Conservation (phyloP, 2,888 invertebrate genomes). For the Tetragnatha montana region DNA sequence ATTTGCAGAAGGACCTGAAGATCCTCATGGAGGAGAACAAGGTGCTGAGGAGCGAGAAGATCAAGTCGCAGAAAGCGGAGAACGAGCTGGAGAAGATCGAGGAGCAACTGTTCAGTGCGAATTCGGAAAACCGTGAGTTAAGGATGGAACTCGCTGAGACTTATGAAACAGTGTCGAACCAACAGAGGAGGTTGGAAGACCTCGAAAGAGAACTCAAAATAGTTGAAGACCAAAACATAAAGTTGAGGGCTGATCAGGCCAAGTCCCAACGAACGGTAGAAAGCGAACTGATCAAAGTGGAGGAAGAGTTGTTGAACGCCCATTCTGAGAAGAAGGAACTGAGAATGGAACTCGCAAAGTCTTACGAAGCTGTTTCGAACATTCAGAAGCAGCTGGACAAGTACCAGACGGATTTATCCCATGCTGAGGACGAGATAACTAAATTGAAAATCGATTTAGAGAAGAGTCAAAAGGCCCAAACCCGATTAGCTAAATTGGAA, state of each 20-base stretch:
- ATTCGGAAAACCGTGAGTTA: slow-evolving; percentile 67
- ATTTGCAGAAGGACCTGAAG: slow-evolving; percentile 66
- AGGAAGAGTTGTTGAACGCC: slow-evolving; percentile 65
- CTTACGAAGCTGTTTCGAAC: slow-evolving; percentile 62
- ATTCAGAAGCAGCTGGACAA: slow-evolving; percentile 67
- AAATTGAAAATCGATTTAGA: slow-evolving; percentile 63
- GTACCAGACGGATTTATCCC: slow-evolving; percentile 55
- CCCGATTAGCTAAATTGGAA: slow-evolving; percentile 51
- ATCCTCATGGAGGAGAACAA: slow-evolving; percentile 71
- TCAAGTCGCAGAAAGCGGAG: slow-evolving; percentile 66
- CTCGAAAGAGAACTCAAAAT: slow-evolving; percentile 62
- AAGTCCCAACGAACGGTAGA: slow-evolving; percentile 69
- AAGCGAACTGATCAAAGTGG: slow-evolving; percentile 68
- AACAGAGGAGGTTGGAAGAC: slow-evolving; percentile 67
- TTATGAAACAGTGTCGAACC: slow-evolving; percentile 69
- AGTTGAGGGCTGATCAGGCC: slow-evolving; percentile 63
- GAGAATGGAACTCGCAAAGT: slow-evolving; percentile 66
- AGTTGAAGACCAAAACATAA: slow-evolving; percentile 65
- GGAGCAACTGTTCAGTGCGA: slow-evolving; percentile 60
- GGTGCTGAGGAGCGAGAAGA: slow-evolving; percentile 65
- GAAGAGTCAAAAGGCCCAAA: slow-evolving; percentile 58
- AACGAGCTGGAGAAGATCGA: slow-evolving; percentile 64
- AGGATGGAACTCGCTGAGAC: slow-evolving; percentile 66
- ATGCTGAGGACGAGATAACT: slow-evolving; percentile 65
- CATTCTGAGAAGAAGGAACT: slow-evolving; percentile 69